Percentiles rank a stretch among this genome's conserved stretches.
phyloP scores from a whole-genome alignment of 2,888 invertebrate species.

The Pollenia angustigena region DNA sequence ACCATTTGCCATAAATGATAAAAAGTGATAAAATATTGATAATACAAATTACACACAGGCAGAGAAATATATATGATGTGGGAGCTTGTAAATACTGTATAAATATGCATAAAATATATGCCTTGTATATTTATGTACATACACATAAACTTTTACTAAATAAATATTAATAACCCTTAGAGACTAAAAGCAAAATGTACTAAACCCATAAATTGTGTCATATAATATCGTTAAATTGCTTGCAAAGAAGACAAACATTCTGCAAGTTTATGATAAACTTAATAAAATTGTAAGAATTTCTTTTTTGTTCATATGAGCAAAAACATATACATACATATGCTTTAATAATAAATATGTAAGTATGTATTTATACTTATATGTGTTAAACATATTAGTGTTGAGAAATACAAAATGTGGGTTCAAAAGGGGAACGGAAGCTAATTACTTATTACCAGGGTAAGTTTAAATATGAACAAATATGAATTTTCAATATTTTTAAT shows the following conservation, averaged over 20 bases:
- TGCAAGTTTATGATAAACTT: conserved; percentile 1
- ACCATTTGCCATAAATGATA: conserved; percentile 43
- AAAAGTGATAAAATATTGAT: conserved; percentile 64
- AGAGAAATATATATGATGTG: background rate
- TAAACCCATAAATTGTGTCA: background rate
- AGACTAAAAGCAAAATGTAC: conserved; percentile 9
- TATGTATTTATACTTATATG: no score
- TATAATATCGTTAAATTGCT: background rate
- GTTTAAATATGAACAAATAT: no score
- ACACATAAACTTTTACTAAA: background rate
- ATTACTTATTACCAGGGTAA: no score
- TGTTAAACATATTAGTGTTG: no score
- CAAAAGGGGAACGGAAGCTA: no score
- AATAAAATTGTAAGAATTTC: background rate
- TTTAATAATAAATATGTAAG: no score
- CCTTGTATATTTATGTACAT: background rate
- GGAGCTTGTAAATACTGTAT: conserved; percentile 5
- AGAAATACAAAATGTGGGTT: no score
- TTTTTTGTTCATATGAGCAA: no score
- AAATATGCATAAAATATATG: no score
- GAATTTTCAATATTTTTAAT: no score
- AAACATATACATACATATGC: no score
- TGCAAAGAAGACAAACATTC: background rate
- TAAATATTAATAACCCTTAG: background rate
- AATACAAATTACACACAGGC: background rate